These are phyloP conservation scores for Spicauda simplicius DNA, from an alignment of 2,888 invertebrate species.

Conservation along the genomic window DNA sequence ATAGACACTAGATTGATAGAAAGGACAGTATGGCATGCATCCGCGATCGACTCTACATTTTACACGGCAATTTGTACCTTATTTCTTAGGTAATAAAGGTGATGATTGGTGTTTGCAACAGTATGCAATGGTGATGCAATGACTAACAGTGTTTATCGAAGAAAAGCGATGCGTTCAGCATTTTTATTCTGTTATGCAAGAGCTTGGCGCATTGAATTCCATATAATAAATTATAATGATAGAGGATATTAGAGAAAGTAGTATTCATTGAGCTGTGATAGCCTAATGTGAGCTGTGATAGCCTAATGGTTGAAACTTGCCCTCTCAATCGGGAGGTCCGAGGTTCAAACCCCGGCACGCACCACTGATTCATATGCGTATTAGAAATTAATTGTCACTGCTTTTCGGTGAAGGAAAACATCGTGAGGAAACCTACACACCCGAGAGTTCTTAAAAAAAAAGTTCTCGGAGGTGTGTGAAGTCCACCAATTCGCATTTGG, in stretches of 20 bases:
- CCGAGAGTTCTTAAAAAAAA: no score
- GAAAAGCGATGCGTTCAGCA: constrained; percentile 68
- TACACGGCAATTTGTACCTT: not conserved
- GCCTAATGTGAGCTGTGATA: no score
- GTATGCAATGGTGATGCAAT: constrained; percentile 67
- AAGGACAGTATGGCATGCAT: constrained; percentile 24
- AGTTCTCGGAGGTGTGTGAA: no score
- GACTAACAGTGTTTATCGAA: constrained; percentile 72
- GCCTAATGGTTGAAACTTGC: no score
- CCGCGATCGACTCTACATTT: constrained; percentile 3
- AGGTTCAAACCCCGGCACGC: no score
- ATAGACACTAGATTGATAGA: constrained; percentile 35
- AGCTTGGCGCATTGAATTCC: not conserved
- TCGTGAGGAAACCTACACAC: no score
- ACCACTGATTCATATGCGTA: no score
- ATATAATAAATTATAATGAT: not conserved
- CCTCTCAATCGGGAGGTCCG: no score
- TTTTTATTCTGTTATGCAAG: constrained; percentile 65
- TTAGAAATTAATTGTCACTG: no score
- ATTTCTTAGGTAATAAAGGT: constrained; percentile 6
- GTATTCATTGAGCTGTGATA: no score
- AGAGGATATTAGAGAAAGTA: not conserved
- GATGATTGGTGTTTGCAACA: not conserved
- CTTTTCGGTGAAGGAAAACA: no score
- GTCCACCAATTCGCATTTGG: no score